Base-by-base conservation (phyloP, 2,113 vertebrate species). In the Tiliqua scincoides region DNA sequence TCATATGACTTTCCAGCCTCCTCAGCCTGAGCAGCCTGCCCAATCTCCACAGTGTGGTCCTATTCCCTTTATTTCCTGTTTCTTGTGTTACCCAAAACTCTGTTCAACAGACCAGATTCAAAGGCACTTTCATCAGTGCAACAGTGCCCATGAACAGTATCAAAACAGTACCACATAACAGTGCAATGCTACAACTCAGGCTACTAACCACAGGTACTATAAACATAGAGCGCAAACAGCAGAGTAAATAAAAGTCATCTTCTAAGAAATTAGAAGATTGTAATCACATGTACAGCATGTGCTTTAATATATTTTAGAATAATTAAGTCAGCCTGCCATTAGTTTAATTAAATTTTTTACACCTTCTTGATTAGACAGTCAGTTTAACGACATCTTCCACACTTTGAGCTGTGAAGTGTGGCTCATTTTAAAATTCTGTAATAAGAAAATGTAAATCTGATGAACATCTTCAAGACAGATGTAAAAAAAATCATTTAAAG, bases 341-440 rank as follows among this genome's bases (percentile, higher is more conserved):
- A 96, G 91, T 96, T 97, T 98, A 97, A 98, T 97, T 97, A 97
- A 90, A 96, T 94, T 96, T 97, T 94, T 96, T 96, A 96, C 96
- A 98, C 96, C 96, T 97, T 96, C 94, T 95, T 97, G 96, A 97
- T 98, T 97, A 98, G 97, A 96, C 94, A 95, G 89, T 90, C 89
- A 91, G 90, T 97, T 97, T 96, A 97, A 98, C 96, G 91, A 97
- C 94, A 97, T 97, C 93, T 96, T 95, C 93, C 87, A 93, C 85
- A 93, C 93, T 97, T 92, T 54, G 89, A 97, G 90, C 88, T 93
- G 91, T 94, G 94, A 96, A 96, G 91, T 93, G 75, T 93, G 85
- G 91, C 91, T 93, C 70, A 91, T 95, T 94, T 94, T 93, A 91
- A 92, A 79, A 92, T 83, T 92, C 73, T 93, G 89, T 97, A 97